Conservation (phyloP, 1,140 invertebrate species). For the Pogonomyrmex barbatus region DNA sequence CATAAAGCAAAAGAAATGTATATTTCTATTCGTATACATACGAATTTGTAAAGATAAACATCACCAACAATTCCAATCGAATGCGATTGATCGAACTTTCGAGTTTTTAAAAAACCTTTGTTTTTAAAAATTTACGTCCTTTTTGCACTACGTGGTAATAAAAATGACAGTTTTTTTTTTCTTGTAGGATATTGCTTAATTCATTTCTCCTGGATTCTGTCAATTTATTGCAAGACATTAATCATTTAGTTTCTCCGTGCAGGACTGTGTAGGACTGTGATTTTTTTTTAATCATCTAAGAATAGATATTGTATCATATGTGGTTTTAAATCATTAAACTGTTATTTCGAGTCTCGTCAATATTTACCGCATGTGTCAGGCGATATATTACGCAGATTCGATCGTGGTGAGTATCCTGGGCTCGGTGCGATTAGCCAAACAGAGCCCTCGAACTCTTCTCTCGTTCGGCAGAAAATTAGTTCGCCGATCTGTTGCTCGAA, state of each 20-base stretch:
- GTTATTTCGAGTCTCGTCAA: not conserved
- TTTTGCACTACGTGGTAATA: too few species aligned
- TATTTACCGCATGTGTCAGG: not conserved
- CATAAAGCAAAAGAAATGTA: not conserved
- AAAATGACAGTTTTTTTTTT: too few species aligned
- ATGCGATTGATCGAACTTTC: too few species aligned
- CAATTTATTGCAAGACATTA: not conserved
- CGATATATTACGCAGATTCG: not conserved
- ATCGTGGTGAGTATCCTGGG: not conserved
- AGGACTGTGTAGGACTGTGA: too few species aligned
- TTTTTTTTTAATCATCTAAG: not conserved
- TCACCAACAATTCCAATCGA: not conserved
- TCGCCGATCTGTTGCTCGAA: not conserved
- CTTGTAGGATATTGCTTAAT: not conserved
- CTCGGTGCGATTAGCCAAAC: too few species aligned
- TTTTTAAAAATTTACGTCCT: too few species aligned
- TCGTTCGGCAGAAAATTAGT: not conserved
- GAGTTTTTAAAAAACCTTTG: too few species aligned
- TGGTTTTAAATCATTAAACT: not conserved
- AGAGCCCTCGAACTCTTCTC: too few species aligned
- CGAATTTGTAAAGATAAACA: not conserved
- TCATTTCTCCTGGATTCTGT: not conserved
- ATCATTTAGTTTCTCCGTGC: not conserved
- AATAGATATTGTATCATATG: constrained; percentile 10
- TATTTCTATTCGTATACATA: not conserved